phyloP scores from a whole-genome alignment of 2,113 vertebrate genomes.

The Zapornia atra region DNA sequence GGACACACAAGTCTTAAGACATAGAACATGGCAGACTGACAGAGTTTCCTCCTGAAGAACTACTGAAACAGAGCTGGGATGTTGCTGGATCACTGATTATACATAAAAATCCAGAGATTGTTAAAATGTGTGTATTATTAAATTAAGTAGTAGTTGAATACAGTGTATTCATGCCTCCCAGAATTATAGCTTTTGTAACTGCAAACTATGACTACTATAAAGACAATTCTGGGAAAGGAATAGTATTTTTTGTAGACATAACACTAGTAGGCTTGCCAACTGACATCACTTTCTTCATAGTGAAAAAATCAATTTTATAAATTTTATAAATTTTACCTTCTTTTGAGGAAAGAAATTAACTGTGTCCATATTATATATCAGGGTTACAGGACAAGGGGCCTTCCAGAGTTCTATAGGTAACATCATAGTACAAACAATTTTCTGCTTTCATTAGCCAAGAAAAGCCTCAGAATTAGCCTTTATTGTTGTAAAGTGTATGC shows the following conservation, averaged over 20 bases:
- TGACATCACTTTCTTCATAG: background rate
- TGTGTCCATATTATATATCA: background rate
- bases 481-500: background rate
- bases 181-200: background rate
- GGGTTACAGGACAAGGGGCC: background rate
- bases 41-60: background rate
- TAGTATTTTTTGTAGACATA: background rate
- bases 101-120: background rate
- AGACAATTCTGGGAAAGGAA: background rate
- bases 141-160: background rate
- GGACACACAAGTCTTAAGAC: accelerated
- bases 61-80: background rate
- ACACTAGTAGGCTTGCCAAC: background rate
- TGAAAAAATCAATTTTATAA: background rate
- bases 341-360: background rate
- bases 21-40: background rate
- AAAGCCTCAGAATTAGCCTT: background rate
- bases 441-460: background rate
- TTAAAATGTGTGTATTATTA: background rate
- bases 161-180: background rate
- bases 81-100: background rate
- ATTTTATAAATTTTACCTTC: background rate
- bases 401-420: background rate
- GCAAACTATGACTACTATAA: background rate
- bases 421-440: background rate